Base-by-base conservation (phyloP, 1,140 invertebrate species). In the Tetragonula clypearis region DNA sequence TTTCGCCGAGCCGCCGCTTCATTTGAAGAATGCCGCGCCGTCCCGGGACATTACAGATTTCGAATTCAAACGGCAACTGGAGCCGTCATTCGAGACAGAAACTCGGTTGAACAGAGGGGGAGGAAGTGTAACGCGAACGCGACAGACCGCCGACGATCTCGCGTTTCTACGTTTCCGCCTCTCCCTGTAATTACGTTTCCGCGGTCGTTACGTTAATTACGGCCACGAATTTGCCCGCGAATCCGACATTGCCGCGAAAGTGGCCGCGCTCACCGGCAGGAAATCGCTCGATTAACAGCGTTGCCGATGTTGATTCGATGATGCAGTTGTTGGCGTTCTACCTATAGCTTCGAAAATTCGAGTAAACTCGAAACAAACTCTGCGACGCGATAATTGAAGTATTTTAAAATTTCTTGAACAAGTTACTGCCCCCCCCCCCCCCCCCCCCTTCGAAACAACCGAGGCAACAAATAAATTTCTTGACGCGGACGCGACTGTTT, bases 201-300 rank as follows among this genome's bases (percentile, higher is more conserved):
- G n/a, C 11, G 35, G 80, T 82, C 80, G 65, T 74, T 74, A 74
- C 72, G 80, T 82, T 82, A 66, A 82, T 82, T 75, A 65, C 49
- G 49, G 15, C 3, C 53, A 60, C 49, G 80, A 75, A 66, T 82
- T 81, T 19, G 68, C 41, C 41, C 35, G 79, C 55, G 56, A 35
- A 72, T 5, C 15, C n/a, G 55, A 12, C 19, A 30, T 58, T 35
- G 58, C 49, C 23, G 55, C 55, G 79, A 49, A 41, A 41, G 30
- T 41, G 55, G 35, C 41, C 41, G 41, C 6, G 30, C 60, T 21
- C n/a, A 19, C 3, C 1, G 55, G 30, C 26, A 21, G 8, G 17
- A 17, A 8, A 14, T n/a, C 14, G 49, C 8, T 21, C 21, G 23
- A 56, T 75, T 58, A 75, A 75, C 26, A 35, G 56, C 35, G 17